phyloP scores from a whole-genome alignment of 2,797 vertebrate genomes.

The Chelidonichthys spinosus region DNA sequence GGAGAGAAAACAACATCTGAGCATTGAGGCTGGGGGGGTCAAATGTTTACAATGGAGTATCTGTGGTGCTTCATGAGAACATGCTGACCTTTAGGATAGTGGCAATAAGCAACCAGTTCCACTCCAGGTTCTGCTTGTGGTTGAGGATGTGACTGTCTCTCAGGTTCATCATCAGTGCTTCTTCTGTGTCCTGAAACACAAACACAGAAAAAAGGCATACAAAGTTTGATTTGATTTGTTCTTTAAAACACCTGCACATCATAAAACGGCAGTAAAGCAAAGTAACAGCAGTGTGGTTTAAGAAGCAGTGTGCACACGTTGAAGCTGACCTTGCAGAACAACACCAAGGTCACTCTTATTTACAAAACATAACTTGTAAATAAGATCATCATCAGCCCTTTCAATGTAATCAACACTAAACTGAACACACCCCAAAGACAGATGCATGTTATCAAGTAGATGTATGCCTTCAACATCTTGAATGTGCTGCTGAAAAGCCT shows the following conservation, averaged over 20 bases:
- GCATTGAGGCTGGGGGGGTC: neutral
- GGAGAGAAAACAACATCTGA: slow-evolving; percentile 28
- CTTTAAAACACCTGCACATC: slow-evolving; percentile 2
- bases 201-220: neutral
- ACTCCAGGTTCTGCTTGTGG: slow-evolving; percentile 98
- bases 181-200: slow-evolving; percentile 92
- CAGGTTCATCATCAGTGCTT: slow-evolving; percentile 94
- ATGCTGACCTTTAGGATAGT: slow-evolving; percentile 94
- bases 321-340: neutral
- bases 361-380: neutral
- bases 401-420: neutral
- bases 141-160: slow-evolving; percentile 96
- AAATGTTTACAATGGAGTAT: neutral
- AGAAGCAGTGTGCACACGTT: neutral
- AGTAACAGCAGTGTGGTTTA: neutral
- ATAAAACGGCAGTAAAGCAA: neutral
- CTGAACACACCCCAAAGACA: neutral
- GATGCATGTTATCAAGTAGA: neutral
- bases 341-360: neutral
- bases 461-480: neutral
- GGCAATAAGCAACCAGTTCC: slow-evolving; percentile 98
- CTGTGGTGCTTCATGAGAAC: slow-evolving; percentile 13
- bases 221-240: neutral
- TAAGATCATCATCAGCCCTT: neutral
- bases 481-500: neutral